Conservation (phyloP, 2,888 invertebrate species). For the Nysson spinosus region DNA sequence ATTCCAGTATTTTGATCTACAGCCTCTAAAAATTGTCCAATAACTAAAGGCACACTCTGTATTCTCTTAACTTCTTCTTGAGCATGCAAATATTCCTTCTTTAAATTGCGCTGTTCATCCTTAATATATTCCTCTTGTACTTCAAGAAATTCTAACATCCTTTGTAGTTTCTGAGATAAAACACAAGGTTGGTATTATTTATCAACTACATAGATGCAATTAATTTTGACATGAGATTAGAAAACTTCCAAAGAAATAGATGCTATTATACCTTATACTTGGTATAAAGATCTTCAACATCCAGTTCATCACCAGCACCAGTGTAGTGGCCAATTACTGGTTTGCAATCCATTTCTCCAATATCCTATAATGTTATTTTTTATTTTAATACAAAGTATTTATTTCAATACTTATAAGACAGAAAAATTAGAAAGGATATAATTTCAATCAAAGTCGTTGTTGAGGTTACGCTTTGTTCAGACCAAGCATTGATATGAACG, state of each 20-base stretch:
- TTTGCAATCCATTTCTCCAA: constrained; percentile 80
- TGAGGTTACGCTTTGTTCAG: constrained; percentile 30
- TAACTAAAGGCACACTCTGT: constrained; percentile 98
- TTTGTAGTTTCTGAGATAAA: constrained; percentile 92
- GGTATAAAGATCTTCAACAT: constrained; percentile 95
- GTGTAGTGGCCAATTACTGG: constrained; percentile 83
- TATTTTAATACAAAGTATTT: not conserved
- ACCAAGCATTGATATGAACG: not conserved
- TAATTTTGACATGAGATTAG: no score
- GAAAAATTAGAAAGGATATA: constrained; percentile 5
- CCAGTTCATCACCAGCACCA: constrained; percentile 88
- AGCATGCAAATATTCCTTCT: constrained; percentile 99
- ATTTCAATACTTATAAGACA: no score
- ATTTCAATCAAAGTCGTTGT: not conserved
- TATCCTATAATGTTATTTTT: constrained; percentile 44
- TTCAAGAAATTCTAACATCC: constrained; percentile 97
- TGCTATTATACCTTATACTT: constrained; percentile 89
- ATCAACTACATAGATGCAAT: no score
- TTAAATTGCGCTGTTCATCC: constrained; percentile 98
- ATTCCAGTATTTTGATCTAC: constrained; percentile 99
- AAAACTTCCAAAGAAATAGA: not conserved
- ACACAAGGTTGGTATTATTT: not conserved
- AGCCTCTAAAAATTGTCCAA: constrained; percentile 99
- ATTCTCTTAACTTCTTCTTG: constrained; percentile 99
- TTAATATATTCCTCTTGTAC: constrained; percentile 99